These are phyloP conservation scores for Denticeps clupeoides DNA, from an alignment of 2,797 vertebrate genomes.

Conservation along the genomic window DNA sequence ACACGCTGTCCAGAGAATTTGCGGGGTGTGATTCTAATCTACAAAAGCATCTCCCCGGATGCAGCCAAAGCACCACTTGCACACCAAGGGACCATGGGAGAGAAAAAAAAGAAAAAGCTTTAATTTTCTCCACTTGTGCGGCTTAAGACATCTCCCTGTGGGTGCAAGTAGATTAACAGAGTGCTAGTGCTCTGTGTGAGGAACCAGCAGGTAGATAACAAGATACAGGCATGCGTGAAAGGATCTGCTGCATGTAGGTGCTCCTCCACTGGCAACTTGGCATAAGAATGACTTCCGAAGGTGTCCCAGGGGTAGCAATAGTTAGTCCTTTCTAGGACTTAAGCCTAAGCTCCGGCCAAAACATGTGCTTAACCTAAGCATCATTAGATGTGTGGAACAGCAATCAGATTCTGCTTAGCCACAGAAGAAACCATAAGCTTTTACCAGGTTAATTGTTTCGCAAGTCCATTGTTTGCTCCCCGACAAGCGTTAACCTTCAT, in stretches of 20 bases:
- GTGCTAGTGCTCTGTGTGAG: constrained; percentile 38
- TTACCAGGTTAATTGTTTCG: too few species aligned
- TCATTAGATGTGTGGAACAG: constrained; percentile 36
- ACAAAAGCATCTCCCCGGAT: constrained; percentile 23
- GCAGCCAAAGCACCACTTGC: constrained; percentile 21
- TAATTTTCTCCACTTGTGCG: constrained; percentile 41
- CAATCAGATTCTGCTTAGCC: constrained; percentile 30
- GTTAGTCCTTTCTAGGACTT: constrained; percentile 40
- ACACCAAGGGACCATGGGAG: constrained; percentile 35
- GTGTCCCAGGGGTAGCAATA: constrained; percentile 22
- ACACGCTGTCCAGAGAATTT: neutral
- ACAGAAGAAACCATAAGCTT: too few species aligned
- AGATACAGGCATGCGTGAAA: constrained; percentile 39
- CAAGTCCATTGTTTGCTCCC: too few species aligned
- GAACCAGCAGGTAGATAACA: constrained; percentile 50
- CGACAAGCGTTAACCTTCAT: too few species aligned
- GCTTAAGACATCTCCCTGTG: constrained; percentile 32
- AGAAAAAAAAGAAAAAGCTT: too few species aligned
- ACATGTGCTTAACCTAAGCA: constrained; percentile 46
- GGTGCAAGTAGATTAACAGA: constrained; percentile 44
- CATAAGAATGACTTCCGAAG: constrained; percentile 28
- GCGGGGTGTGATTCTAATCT: constrained; percentile 19
- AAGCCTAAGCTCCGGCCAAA: constrained; percentile 40
- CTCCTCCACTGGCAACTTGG: constrained; percentile 16
- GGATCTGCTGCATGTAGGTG: constrained; percentile 20